A percentile compares a stretch with the other conserved stretches of the same genome.
Conservation (phyloP, 2,888 invertebrate genomes). For the Adelphocoris suturalis region DNA sequence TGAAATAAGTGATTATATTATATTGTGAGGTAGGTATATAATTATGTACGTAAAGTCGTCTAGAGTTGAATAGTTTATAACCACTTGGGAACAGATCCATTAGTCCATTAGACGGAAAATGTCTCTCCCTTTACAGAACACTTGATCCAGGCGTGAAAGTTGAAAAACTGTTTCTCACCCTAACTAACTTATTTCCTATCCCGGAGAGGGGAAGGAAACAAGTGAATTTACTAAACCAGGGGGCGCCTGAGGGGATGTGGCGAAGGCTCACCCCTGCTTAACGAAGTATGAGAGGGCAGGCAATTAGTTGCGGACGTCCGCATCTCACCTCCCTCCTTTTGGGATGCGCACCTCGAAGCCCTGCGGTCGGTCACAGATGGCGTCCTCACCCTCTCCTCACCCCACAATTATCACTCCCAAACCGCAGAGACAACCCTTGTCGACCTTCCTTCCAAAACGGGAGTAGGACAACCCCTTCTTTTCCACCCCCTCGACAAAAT, state of each 20-base stretch:
- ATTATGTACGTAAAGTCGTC: too few relatives aligned
- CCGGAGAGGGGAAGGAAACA: neutral
- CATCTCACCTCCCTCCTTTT: constrained; percentile 44
- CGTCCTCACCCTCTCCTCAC: neutral
- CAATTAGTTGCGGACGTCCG: constrained; percentile 64
- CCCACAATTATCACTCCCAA: constrained; percentile 58
- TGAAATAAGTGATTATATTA: too few relatives aligned
- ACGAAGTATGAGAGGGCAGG: constrained; percentile 61
- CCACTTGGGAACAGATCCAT: neutral
- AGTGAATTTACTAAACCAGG: constrained; percentile 21
- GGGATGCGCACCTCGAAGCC: constrained; percentile 55
- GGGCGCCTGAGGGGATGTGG: constrained; percentile 40
- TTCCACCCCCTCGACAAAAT: constrained; percentile 23
- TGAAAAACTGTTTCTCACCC: constrained; percentile 27
- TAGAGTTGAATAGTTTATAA: too few relatives aligned
- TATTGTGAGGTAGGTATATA: too few relatives aligned
- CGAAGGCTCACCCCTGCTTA: constrained; percentile 32
- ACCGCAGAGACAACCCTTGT: constrained; percentile 62
- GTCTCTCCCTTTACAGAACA: neutral
- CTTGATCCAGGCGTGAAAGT: neutral
- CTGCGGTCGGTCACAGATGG: constrained; percentile 66
- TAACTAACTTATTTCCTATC: constrained; percentile 22
- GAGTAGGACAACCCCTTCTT: neutral
- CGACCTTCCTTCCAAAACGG: constrained; percentile 1
- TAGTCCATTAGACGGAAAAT: neutral